Conservation (phyloP, 2,113 vertebrate genomes). For the Scortum barcoo region DNA sequence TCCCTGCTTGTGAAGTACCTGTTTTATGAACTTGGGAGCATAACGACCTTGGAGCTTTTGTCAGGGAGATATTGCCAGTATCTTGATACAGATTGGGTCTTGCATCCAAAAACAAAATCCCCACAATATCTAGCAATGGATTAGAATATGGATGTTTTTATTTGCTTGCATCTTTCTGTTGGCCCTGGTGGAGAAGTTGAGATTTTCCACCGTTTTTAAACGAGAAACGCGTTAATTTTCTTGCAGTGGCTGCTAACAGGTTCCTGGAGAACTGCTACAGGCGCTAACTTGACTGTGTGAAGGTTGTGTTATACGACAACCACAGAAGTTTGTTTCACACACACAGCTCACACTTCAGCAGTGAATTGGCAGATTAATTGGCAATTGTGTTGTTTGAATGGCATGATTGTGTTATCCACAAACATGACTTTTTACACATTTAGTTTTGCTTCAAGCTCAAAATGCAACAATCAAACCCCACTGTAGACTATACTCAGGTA, state of each 20-base stretch:
- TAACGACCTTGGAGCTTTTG: slow-evolving; percentile 66
- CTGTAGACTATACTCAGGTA: too few species aligned
- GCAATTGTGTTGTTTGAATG: not conserved
- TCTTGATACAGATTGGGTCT: slow-evolving; percentile 31
- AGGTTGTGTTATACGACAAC: not conserved
- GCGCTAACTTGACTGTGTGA: not conserved
- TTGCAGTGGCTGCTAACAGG: not conserved
- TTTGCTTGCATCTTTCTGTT: not conserved
- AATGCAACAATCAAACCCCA: not conserved
- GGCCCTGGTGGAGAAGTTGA: not conserved
- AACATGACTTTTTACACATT: not conserved
- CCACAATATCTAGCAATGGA: not conserved
- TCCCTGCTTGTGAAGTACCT: slow-evolving; percentile 61
- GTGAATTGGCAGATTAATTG: not conserved
- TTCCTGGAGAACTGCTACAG: not conserved
- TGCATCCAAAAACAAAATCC: not conserved
- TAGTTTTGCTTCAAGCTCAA: not conserved
- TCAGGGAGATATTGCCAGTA: slow-evolving; percentile 34
- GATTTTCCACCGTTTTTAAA: not conserved
- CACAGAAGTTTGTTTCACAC: slow-evolving; percentile 1
- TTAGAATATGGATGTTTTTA: not conserved
- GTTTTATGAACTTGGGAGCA: slow-evolving; percentile 78
- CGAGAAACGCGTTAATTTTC: not conserved
- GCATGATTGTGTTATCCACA: not conserved
- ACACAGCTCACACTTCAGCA: too few species aligned